Conservation (phyloP, 2,113 vertebrate genomes). For the Hymenochirus boettgeri region DNA sequence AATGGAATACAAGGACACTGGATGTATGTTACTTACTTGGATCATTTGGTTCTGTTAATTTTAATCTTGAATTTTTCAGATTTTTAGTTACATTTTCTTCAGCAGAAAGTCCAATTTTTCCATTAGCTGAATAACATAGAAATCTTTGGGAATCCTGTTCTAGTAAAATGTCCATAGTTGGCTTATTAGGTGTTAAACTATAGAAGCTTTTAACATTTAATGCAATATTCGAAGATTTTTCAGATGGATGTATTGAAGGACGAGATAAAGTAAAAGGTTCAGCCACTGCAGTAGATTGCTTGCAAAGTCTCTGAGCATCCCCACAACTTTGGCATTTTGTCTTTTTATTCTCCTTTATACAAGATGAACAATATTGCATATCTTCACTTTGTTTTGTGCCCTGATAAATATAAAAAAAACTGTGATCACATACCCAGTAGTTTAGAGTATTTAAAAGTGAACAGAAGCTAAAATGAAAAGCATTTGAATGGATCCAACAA, state of each 20-base stretch:
- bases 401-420: slow-evolving; percentile 48
- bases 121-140: slow-evolving; percentile 65
- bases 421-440: no score
- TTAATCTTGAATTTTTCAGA: slow-evolving; percentile 62
- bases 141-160: slow-evolving; percentile 62
- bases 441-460: not conserved
- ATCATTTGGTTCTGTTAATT: slow-evolving; percentile 76
- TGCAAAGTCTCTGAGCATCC: slow-evolving; percentile 63
- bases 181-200: slow-evolving; percentile 59
- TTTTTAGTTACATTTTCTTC: slow-evolving; percentile 63
- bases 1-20: no score
- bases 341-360: slow-evolving; percentile 67
- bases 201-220: slow-evolving; percentile 75
- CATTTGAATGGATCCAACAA: not conserved
- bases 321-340: slow-evolving; percentile 73
- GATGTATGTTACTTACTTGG: slow-evolving; percentile 96
- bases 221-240: slow-evolving; percentile 63
- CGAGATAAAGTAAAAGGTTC: slow-evolving; percentile 65
- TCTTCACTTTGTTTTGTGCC: slow-evolving; percentile 63
- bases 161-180: slow-evolving; percentile 61
- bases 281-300: slow-evolving; percentile 55
- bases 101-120: slow-evolving; percentile 59
- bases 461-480: not conserved
- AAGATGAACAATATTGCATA: slow-evolving; percentile 67
- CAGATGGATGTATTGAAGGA: slow-evolving; percentile 71